Evolutionary conservation across 2,888 invertebrate genomes (phyloP), one percentile per base, ranked within the genome.

Genomic region (Cantharis flavilabris): DNA sequence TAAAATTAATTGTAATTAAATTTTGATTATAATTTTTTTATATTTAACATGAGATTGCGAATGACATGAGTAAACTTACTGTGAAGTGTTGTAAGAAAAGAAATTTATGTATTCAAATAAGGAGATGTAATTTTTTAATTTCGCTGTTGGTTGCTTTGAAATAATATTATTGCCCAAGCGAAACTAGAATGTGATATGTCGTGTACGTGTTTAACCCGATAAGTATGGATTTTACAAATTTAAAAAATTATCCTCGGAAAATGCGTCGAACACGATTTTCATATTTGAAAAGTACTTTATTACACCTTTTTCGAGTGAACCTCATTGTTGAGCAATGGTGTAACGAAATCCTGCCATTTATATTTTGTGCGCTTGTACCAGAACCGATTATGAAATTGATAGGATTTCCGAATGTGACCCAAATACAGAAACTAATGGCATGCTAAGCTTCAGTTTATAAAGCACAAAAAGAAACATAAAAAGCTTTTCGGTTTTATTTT

Each of bases 291-390:
- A 65, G 23, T 7, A 23, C 26, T 49, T 65, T 65, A 72, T 76
- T 64, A 69, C 72, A 70, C 70, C 33, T 33, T 33, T 33, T 33
- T 33, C 2, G 4, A 33, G 13, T 33, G 77, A 79, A 75, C 77
- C 79, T 73, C 75, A 79, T 71, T 73, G 73, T 79, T 79, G 77
- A 73, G 79, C 73, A 77, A 77, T 63, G 77, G 49, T 74, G 79
- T 79, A 79, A 79, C 79, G 79, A 79, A 79, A 79, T 79, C 79
- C 79, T 76, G 77, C 79, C 79, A 79, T 77, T 79, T 79, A 79
- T 77, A 77, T 77, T 79, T 79, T 79, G 70, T 77, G 75, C 77
- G 77, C 79, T 77, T 75, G 75, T 74, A 72, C 76, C 75, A 74
- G 67, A 70, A 28, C 13, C 11, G 72, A 76, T 79, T 79, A 79